Evolutionary conservation across 2,113 vertebrate species (phyloP).

Genomic region (Andinoacara biseriatus): DNA sequence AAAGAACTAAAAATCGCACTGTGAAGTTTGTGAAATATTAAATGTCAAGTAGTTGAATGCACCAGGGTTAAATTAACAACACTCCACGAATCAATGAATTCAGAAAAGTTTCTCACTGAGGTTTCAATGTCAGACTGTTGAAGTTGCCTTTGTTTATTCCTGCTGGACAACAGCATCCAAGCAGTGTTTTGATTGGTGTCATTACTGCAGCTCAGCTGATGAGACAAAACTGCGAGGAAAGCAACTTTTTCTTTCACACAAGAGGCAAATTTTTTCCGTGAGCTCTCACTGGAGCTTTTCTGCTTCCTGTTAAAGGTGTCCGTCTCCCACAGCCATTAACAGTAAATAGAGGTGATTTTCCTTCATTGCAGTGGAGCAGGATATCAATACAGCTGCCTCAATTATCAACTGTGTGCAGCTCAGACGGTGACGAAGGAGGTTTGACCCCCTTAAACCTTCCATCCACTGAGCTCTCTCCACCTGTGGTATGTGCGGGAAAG

Average conservation of each 20-base stretch:
- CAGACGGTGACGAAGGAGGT: constrained; percentile 21
- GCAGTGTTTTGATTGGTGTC: constrained; percentile 1
- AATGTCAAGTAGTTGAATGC: neutral
- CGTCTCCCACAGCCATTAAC: constrained; percentile 20
- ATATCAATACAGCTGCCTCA: constrained; percentile 56
- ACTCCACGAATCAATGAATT: neutral
- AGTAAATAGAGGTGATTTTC: constrained; percentile 49
- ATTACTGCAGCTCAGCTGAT: neutral
- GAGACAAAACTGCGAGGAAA: neutral
- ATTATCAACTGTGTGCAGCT: constrained; percentile 42
- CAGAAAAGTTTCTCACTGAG: neutral
- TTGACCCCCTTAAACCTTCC: constrained; percentile 7
- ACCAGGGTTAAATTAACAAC: neutral
- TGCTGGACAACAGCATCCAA: neutral
- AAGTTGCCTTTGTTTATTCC: neutral
- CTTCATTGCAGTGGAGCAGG: constrained; percentile 9
- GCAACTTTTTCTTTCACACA: neutral
- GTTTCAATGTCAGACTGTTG: neutral
- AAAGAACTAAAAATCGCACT: neutral
- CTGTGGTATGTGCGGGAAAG: constrained; percentile 1
- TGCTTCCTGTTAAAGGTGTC: neutral
- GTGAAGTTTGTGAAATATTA: neutral
- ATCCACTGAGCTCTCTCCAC: constrained; percentile 18
- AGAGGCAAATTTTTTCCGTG: neutral
- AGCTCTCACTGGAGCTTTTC: neutral